Base-by-base conservation (phyloP, 92 coral and sea anemone species). In the Porites rus region DNA sequence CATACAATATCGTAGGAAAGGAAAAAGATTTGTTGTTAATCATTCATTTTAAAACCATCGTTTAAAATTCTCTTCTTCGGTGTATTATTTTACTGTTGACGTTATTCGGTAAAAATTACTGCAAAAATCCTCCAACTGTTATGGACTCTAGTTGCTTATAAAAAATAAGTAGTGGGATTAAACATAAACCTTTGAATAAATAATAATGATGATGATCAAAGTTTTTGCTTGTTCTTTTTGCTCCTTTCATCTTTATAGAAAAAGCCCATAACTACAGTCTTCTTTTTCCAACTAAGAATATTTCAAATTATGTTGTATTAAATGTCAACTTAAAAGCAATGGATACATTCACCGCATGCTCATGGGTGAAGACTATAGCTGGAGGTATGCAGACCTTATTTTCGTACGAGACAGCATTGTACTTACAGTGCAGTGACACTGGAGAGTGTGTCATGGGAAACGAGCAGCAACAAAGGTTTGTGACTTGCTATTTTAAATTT, bases 381-480 rank as follows among this genome's bases (percentile, higher is more conserved):
- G 25, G 22, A 68, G 31, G 31, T 14, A n/a, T 10, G 4, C 3
- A 20, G 72, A n/a, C 31, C 46, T 46, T 68, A 9, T 68, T 68
- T 16, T 68, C 72, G 14, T 68, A 68, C 14, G 72, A 46, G 50
- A 6, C 76, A 3, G 76, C 76, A 50, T 0, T n/a, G 18, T 72
- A 38, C 24, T 43, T 72, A 1, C 76, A 50, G 76, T 46, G 76
- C 12, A 17, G 56, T 16, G 76, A 46, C 8, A 50, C 76, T 14
- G 76, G 76, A 16, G n/a, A 25, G 38, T 31, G 72, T 25, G 72
- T 68, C 11, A 17, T 68, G 72, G 72, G 38, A 68, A 68, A 8
- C 25, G 51, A 68, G 8, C 12, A 22, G 4, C 20, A 68, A 4
- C 43, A 68, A 10, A 68, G 72, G 72, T 68, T 20, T 28, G 16